Percentiles rank a stretch among this genome's conserved stretches.
Conservation (phyloP, 2,888 invertebrate genomes). For the Coelopa pilipes region DNA sequence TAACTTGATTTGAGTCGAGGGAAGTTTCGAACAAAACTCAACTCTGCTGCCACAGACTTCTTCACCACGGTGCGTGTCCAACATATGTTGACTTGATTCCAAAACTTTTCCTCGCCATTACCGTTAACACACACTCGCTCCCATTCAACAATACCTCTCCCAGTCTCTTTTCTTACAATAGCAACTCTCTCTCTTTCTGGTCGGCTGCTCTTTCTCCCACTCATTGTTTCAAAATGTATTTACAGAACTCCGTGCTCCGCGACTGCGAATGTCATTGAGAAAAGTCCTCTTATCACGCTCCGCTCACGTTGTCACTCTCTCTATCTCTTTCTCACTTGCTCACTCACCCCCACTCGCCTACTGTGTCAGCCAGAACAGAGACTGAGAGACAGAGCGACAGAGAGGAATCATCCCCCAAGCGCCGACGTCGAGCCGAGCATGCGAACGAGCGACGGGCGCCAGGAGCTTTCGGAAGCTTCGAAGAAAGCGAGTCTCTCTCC, state of each 20-base stretch:
- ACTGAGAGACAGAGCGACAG: neutral
- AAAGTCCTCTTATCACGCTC: constrained; percentile 35
- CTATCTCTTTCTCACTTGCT: too few species aligned
- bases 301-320: neutral
- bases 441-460: neutral
- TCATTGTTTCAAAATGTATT: constrained; percentile 33
- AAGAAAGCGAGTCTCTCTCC: too few species aligned
- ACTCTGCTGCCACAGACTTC: too few species aligned
- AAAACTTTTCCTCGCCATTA: too few species aligned
- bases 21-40: too few species aligned
- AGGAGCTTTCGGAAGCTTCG: constrained; percentile 18
- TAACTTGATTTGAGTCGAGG: too few species aligned
- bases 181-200: neutral
- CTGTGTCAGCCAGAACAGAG: neutral
- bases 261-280: constrained; percentile 40
- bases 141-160: too few species aligned
- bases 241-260: constrained; percentile 22
- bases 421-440: constrained; percentile 3
- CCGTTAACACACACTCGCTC: too few species aligned
- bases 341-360: neutral
- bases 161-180: neutral
- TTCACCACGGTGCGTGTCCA: too few species aligned
- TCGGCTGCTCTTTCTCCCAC: constrained; percentile 28
- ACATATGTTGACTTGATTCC: too few species aligned
- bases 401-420: constrained; percentile 15